phyloP scores from a whole-genome alignment of 2,113 vertebrate genomes.

The Crotalus viridis region DNA sequence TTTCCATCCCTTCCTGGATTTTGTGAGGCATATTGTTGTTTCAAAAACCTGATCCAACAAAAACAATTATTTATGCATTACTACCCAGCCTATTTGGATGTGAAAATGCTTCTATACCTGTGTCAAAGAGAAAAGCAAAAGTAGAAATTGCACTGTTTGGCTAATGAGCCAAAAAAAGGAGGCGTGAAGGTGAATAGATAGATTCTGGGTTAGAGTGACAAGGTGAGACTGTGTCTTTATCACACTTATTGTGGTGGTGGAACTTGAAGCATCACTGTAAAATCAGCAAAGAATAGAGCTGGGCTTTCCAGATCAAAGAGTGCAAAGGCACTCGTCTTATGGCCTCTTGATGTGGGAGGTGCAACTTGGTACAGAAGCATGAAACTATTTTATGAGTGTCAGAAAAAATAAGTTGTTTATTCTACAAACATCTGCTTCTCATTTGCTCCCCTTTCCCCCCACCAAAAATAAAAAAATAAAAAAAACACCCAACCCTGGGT shows the following conservation, averaged over 20 bases:
- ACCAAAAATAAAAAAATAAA: neutral
- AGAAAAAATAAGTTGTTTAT: conserved; percentile 56
- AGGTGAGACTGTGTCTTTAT: conserved; percentile 63
- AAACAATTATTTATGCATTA: conserved; percentile 39
- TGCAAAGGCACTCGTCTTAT: neutral
- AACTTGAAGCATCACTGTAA: conserved; percentile 20
- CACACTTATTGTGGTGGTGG: conserved; percentile 30
- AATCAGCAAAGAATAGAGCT: conserved; percentile 21
- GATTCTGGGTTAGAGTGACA: conserved; percentile 58
- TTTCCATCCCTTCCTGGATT: neutral
- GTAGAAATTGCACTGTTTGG: conserved; percentile 61
- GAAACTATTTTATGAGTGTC: conserved; percentile 65
- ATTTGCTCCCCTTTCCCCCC: conserved; percentile 31
- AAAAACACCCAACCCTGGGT: conserved; percentile 6
- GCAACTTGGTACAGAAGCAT: conserved; percentile 60
- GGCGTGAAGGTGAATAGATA: conserved; percentile 69
- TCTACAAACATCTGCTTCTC: conserved; percentile 62
- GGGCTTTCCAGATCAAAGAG: conserved; percentile 39
- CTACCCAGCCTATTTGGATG: conserved; percentile 38
- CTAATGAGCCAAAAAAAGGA: conserved; percentile 65
- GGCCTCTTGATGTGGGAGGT: conserved; percentile 54
- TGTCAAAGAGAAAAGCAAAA: conserved; percentile 55
- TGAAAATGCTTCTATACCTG: conserved; percentile 33
- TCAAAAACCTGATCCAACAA: conserved; percentile 50
- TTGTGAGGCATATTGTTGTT: conserved; percentile 17